These are phyloP conservation scores for Cataglyphis albicans DNA, from an alignment of 2,888 invertebrate species.

Conservation along the genomic window DNA sequence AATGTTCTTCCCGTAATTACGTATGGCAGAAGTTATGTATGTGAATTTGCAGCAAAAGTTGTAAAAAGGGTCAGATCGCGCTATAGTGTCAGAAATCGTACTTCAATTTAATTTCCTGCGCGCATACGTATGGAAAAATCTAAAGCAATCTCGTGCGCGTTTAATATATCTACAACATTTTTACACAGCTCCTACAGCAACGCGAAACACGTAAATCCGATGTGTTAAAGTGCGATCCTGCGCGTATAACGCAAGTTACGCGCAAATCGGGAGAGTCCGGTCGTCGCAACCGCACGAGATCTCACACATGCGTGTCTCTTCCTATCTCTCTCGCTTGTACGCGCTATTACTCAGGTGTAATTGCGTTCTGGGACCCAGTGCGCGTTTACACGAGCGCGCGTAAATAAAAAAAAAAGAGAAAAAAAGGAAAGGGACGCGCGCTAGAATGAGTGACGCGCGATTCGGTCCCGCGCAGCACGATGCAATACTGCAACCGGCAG, in stretches of 20 bases:
- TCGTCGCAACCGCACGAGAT: conserved; percentile 67
- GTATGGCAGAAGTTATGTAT: not conserved
- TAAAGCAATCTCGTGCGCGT: conserved; percentile 37
- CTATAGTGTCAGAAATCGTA: not conserved
- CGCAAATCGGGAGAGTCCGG: conserved; percentile 52
- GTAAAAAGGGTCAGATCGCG: not conserved
- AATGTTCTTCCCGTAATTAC: not conserved
- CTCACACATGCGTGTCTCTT: conserved; percentile 12
- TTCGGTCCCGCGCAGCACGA: conserved; percentile 60
- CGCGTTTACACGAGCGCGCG: conserved; percentile 55
- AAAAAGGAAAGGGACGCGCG: conserved; percentile 19
- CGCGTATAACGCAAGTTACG: conserved; percentile 49
- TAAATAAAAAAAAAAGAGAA: conserved; percentile 69
- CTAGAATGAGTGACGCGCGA: conserved; percentile 50
- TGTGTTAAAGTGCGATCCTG: conserved; percentile 55
- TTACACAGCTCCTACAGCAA: conserved; percentile 33
- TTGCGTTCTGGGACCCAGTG: conserved; percentile 75
- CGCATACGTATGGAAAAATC: not conserved
- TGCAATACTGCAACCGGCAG: conserved; percentile 77
- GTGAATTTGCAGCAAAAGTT: not conserved
- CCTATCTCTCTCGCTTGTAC: conserved; percentile 60
- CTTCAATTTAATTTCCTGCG: conserved; percentile 4
- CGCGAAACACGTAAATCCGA: conserved; percentile 35
- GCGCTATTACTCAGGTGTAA: conserved; percentile 83
- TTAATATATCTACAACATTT: conserved; percentile 50